Percentiles rank a stretch among this genome's conserved stretches.
Evolutionary conservation across 2,888 invertebrate genomes (phyloP).

Genomic region (Tipula confusa): DNA sequence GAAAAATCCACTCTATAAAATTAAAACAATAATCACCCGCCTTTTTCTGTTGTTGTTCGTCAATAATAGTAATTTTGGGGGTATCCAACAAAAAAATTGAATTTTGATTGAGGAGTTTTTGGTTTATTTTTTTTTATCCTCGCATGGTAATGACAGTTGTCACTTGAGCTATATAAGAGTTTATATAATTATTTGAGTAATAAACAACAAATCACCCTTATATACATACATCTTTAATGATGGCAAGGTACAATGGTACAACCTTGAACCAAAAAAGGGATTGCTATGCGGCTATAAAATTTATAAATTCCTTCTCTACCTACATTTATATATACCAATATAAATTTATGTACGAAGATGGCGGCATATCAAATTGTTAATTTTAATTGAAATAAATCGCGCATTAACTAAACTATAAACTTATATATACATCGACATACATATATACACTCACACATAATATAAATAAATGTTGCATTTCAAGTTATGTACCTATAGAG

Average conservation of each 20-base stretch:
- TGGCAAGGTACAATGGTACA: not conserved
- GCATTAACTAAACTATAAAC: not conserved
- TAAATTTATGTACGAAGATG: not conserved
- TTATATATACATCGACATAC: not conserved
- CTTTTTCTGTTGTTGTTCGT: not conserved
- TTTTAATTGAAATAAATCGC: not conserved
- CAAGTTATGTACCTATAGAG: not conserved
- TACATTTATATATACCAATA: not conserved
- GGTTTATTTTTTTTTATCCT: not conserved
- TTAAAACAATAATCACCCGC: slow-evolving; percentile 20
- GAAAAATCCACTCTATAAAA: slow-evolving; percentile 16
- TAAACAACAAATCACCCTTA: not conserved
- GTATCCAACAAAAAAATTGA: slow-evolving; percentile 7
- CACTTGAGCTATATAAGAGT: not conserved
- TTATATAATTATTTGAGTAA: not conserved
- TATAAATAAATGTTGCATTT: not conserved
- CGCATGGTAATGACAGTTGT: slow-evolving; percentile 7
- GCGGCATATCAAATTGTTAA: not conserved
- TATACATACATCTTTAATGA: not conserved
- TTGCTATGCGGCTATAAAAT: not conserved
- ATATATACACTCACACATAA: too few relatives aligned
- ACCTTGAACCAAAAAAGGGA: not conserved
- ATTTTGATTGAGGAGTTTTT: not conserved
- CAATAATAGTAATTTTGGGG: not conserved
- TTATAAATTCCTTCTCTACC: not conserved